A percentile compares a stretch with the other conserved stretches of the same genome.
Evolutionary conservation across 53 echinoderm and acorn worm genomes (phyloP).

Genomic region (Crossaster papposus): DNA sequence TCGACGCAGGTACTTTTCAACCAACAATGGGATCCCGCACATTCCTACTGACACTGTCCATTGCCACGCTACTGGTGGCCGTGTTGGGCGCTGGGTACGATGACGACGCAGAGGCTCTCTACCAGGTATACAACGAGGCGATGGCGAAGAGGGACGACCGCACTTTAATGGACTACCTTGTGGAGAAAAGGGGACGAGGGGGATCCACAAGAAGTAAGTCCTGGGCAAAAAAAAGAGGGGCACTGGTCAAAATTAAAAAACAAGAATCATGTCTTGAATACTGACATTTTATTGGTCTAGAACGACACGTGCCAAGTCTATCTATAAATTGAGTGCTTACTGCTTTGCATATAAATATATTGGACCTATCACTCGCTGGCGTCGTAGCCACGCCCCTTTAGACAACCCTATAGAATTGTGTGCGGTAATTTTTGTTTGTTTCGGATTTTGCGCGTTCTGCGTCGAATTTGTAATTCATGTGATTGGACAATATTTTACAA

Average conservation of each 20-base stretch:
- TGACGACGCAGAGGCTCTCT: slow-evolving; percentile 24
- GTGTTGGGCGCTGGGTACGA: slow-evolving; percentile 13
- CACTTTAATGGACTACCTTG: slow-evolving; percentile 25
- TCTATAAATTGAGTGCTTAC: no score
- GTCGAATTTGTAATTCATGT: no score
- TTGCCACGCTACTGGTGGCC: slow-evolving; percentile 41
- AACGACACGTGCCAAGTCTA: no score
- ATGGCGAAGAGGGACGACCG: slow-evolving; percentile 25
- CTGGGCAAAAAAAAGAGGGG: background rate
- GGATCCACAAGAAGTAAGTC: slow-evolving; percentile 39
- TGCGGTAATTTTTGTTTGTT: no score
- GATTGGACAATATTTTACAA: no score
- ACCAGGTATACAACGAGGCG: slow-evolving; percentile 43
- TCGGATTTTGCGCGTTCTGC: no score
- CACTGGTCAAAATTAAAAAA: background rate
- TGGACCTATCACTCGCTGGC: no score
- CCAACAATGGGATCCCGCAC: slow-evolving; percentile 35
- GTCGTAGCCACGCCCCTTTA: no score
- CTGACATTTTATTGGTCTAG: no score
- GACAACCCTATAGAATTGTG: no score
- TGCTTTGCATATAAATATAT: no score
- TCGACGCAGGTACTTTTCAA: background rate
- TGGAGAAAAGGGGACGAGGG: slow-evolving; percentile 50
- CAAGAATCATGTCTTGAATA: no score
- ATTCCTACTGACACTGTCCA: slow-evolving; percentile 5